These are phyloP conservation scores for Drosophila neoperkinsi DNA, from an alignment of 2,888 invertebrate genomes.

Conservation along the genomic window DNA sequence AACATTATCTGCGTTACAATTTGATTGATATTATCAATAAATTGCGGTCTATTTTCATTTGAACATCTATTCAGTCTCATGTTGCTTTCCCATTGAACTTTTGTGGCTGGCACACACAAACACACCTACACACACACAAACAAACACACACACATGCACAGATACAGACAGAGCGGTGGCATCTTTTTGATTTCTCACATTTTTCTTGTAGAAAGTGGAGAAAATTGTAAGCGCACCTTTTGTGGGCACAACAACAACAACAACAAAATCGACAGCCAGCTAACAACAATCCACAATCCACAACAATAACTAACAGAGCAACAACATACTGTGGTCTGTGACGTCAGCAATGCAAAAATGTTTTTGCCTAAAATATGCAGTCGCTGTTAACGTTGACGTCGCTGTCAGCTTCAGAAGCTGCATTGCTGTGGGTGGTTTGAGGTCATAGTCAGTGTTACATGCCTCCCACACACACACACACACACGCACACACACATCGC, in stretches of 20 bases:
- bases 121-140: conserved; percentile 23
- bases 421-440: conserved; percentile 71
- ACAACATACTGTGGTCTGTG: conserved; percentile 39
- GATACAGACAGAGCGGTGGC: conserved; percentile 49
- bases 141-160: conserved; percentile 16
- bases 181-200: conserved; percentile 81
- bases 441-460: conserved; percentile 72
- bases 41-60: conserved; percentile 73
- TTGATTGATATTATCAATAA: conserved; percentile 71
- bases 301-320: conserved; percentile 24
- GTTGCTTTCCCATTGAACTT: conserved; percentile 76
- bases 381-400: conserved; percentile 34
- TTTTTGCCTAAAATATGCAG: conserved; percentile 48
- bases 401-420: conserved; percentile 33
- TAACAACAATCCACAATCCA: conserved; percentile 37
- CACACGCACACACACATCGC: conserved; percentile 36
- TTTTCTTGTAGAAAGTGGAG: conserved; percentile 78
- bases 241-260: conserved; percentile 63
- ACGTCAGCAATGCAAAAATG: conserved; percentile 59
- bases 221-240: conserved; percentile 74
- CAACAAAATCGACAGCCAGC: conserved; percentile 34
- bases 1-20: conserved; percentile 56
- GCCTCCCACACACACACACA: conserved; percentile 50
- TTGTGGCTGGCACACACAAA: conserved; percentile 58
- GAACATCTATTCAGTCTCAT: conserved; percentile 53